Conservation (phyloP, 2,888 invertebrate species). For the Xestia rhomboidea region DNA sequence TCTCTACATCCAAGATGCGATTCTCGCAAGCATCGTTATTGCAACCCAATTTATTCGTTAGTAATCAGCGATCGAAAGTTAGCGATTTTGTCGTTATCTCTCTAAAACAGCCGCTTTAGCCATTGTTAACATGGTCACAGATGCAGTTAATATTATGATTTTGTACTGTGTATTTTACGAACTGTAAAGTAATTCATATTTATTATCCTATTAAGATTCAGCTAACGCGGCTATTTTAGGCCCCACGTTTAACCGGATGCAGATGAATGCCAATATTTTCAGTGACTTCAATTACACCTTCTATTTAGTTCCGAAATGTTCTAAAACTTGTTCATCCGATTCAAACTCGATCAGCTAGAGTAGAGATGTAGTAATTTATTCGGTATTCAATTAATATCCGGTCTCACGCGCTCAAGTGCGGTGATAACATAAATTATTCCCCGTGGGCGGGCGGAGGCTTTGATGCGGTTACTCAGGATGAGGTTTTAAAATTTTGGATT, state of each 20-base stretch:
- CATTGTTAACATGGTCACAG: neutral
- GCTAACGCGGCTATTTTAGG: neutral
- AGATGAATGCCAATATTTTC: neutral
- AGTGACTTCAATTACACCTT: neutral
- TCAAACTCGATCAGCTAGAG: constrained; percentile 19
- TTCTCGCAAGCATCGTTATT: too few species aligned
- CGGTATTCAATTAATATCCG: constrained; percentile 86
- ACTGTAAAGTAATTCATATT: too few species aligned
- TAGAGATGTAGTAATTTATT: constrained; percentile 73
- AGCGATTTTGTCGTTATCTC: too few species aligned
- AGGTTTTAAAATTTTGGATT: constrained; percentile 47
- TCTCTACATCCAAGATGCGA: too few species aligned
- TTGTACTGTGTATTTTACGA: too few species aligned
- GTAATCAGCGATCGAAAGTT: too few species aligned
- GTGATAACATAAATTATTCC: constrained; percentile 80
- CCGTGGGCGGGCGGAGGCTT: constrained; percentile 76
- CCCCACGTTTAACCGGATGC: neutral
- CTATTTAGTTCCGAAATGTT: neutral
- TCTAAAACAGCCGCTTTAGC: too few species aligned
- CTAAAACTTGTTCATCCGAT: constrained; percentile 8
- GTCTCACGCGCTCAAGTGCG: constrained; percentile 75
- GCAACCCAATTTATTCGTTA: too few species aligned
- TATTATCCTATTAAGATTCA: neutral
- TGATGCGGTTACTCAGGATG: constrained; percentile 75
- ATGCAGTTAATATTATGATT: neutral